Evolutionary conservation across 2,888 invertebrate species (phyloP).

Genomic region (Trissolcus japonicus): DNA sequence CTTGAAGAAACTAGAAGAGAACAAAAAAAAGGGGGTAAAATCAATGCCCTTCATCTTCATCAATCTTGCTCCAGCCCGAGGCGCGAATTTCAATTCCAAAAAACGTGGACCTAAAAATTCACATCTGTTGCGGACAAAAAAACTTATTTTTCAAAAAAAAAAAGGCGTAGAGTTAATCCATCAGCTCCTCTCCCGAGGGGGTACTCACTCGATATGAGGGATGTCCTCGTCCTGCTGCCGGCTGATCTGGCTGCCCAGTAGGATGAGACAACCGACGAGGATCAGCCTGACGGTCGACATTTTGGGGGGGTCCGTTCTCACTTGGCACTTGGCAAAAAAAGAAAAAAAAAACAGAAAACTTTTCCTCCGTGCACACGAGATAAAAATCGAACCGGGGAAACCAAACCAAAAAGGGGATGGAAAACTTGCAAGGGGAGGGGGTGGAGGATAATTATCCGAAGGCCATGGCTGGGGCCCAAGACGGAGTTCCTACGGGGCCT

Average conservation of each 20-base stretch:
- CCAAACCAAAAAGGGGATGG: too few species aligned
- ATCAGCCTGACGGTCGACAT: slow-evolving; percentile 47
- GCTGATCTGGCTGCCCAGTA: slow-evolving; percentile 77
- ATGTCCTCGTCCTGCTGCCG: slow-evolving; percentile 92
- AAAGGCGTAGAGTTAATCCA: too few species aligned
- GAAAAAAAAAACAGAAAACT: too few species aligned
- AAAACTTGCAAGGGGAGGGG: neutral
- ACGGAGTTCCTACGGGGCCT: slow-evolving; percentile 11
- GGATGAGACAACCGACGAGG: slow-evolving; percentile 68
- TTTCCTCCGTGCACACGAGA: too few species aligned
- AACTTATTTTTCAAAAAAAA: too few species aligned
- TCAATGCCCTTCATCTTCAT: slow-evolving; percentile 35
- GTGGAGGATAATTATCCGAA: neutral
- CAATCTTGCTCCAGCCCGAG: slow-evolving; percentile 28
- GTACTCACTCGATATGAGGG: slow-evolving; percentile 91
- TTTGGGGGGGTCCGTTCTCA: slow-evolving; percentile 15
- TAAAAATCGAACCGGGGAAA: too few species aligned
- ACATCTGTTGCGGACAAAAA: neutral
- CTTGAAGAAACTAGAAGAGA: neutral
- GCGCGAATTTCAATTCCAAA: slow-evolving; percentile 9
- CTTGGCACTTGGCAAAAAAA: too few species aligned
- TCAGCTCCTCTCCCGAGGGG: neutral
- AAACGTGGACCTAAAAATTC: slow-evolving; percentile 4
- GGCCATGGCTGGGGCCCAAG: slow-evolving; percentile 15
- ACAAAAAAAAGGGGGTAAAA: neutral